phyloP scores from a whole-genome alignment of 2,797 vertebrate genomes.

The Gallinago stenura region DNA sequence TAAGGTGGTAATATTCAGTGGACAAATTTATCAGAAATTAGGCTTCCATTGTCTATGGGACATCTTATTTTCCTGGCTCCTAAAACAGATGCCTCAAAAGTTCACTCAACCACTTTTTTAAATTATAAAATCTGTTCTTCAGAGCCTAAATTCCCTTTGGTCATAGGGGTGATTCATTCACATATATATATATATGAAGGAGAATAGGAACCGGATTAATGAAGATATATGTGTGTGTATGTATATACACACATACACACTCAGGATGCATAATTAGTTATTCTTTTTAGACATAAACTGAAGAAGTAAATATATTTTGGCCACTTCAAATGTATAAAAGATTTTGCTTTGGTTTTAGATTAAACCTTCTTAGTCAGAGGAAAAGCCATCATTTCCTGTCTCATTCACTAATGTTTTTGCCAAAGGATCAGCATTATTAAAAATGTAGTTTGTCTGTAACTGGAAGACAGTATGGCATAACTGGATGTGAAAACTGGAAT shows the following conservation, averaged over 20 bases:
- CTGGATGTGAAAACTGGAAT: background rate
- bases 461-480: background rate
- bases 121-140: background rate
- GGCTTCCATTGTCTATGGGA: background rate
- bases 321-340: background rate
- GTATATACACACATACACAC: background rate
- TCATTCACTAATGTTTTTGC: background rate
- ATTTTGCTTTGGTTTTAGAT: background rate
- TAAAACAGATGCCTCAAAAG: background rate
- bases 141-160: background rate
- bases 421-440: background rate
- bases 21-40: background rate
- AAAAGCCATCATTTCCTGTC: background rate
- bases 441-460: background rate
- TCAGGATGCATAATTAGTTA: background rate
- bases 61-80: background rate
- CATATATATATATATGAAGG: background rate
- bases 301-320: background rate
- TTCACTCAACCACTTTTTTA: accelerated
- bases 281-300: background rate
- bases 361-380: background rate
- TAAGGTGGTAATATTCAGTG: background rate
- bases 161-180: background rate
- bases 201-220: background rate
- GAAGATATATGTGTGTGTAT: no score